Base-by-base conservation (phyloP, 2,888 invertebrate species). In the Agrochola litura region DNA sequence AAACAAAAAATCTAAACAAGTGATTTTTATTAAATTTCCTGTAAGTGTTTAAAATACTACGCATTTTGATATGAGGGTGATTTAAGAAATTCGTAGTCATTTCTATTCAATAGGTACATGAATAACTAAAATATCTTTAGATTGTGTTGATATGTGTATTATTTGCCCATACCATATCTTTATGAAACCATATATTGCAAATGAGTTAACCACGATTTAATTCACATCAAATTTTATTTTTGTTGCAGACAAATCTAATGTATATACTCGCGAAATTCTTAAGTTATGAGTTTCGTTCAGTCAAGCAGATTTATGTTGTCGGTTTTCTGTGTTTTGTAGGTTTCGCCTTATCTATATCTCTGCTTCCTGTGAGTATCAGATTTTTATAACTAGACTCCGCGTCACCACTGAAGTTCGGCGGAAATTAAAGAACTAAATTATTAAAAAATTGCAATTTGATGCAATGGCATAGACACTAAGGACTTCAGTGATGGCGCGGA, bases 251-350 rank as follows among this genome's bases (percentile, higher is more conserved):
- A 22, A 89, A 94, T 86, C 80, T 93, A 68, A 93, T 94, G 22
- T 78, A 92, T 37, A 90, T 91, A 0, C 91, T 94, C 84, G 89
- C 95, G 16, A 94, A 91, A 82, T 81, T 95, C 68, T 79, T 95
- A 25, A 93, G 93, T 74, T 92, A 88, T 61, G 94, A 95, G 85
- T 94, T 93, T 85, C 90, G 86, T 68, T 91, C 93, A 0, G 90
- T 95, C 54, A 95, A 95, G 83, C 92, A 86, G 70, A 88, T 94
- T 69, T 95, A 95, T 77, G 91, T 95, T 58, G 89, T 94, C 63
- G 95, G 95, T 41, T 73, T 95, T 67, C 78, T 95, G 58, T 94
- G 95, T 84, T 92, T 91, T 70, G 16, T 93, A 12, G 94, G 95
- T 43, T 95, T 95, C 76, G 81, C 83, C 9, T 70, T 91, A 8